These are phyloP conservation scores for Nyctalus aviator DNA, from an alignment of 2,797 vertebrate species.

Conservation along the genomic window DNA sequence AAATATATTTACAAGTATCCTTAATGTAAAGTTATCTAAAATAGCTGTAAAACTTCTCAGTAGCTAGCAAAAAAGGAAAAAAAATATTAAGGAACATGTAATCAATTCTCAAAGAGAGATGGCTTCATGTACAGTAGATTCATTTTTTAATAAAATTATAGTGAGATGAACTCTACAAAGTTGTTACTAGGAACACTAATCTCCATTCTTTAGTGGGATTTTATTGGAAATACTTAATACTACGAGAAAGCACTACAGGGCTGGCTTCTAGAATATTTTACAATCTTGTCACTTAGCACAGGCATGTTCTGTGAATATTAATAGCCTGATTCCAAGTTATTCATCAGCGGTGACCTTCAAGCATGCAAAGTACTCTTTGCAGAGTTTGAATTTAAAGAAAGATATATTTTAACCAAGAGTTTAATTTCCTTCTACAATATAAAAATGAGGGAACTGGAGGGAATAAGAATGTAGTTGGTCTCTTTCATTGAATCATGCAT, in stretches of 20 bases:
- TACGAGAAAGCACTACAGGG: conserved; percentile 53
- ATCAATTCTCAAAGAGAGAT: conserved; percentile 62
- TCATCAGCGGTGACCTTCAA: conserved; percentile 67
- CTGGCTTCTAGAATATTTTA: conserved; percentile 67
- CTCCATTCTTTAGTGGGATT: conserved; percentile 62
- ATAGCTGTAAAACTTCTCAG: neutral
- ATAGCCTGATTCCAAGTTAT: conserved; percentile 58
- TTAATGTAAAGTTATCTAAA: conserved; percentile 24
- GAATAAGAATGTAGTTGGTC: neutral
- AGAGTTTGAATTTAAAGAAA: conserved; percentile 67
- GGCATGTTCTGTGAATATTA: conserved; percentile 71
- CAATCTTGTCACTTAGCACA: conserved; percentile 72
- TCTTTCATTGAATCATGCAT: neutral
- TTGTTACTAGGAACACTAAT: conserved; percentile 62
- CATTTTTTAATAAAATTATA: conserved; percentile 66
- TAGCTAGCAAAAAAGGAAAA: neutral
- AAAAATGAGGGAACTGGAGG: conserved; percentile 25
- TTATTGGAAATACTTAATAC: conserved; percentile 76
- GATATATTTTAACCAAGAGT: neutral
- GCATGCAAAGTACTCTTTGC: conserved; percentile 61
- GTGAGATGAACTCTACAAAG: conserved; percentile 63
- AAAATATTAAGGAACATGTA: conserved; percentile 45
- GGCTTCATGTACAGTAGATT: conserved; percentile 61
- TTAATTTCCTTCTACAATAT: conserved; percentile 59
- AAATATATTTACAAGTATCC: conserved; percentile 42